Conservation (phyloP, 2,888 invertebrate species). For the Drosophila antonietae region DNA sequence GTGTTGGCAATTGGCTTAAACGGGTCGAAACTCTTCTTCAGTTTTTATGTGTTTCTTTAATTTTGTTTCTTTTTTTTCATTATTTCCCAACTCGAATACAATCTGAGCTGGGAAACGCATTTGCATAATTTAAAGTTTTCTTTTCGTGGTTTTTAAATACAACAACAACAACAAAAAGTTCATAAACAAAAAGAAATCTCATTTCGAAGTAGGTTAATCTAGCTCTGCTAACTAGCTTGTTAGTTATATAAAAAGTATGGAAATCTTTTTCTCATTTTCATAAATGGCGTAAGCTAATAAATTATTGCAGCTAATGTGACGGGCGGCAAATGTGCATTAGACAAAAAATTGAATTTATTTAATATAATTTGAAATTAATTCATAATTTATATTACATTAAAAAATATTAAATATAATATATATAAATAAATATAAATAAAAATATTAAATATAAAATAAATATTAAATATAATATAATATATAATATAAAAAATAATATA, state of each 20-base stretch:
- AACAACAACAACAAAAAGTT: not conserved
- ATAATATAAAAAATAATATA: no score
- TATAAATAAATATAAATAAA: no score
- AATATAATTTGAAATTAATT: no score
- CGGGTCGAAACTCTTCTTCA: slow-evolving; percentile 18
- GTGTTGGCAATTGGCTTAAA: slow-evolving; percentile 33
- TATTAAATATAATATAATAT: no score
- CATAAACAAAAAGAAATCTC: slow-evolving; percentile 16
- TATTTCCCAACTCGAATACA: slow-evolving; percentile 23
- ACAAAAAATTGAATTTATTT: not conserved
- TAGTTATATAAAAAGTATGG: slow-evolving; percentile 27
- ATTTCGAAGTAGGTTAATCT: not conserved
- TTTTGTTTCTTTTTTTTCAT: not conserved
- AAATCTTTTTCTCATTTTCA: slow-evolving; percentile 32
- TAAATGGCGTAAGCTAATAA: slow-evolving; percentile 23
- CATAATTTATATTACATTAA: no score
- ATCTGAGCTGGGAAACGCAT: slow-evolving; percentile 28
- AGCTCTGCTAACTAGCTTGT: not conserved
- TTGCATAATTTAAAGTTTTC: slow-evolving; percentile 29
- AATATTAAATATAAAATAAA: no score
- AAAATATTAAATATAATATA: no score
- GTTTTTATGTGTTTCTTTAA: slow-evolving; percentile 17
- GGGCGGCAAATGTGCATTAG: not conserved
- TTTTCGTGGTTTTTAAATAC: slow-evolving; percentile 21
- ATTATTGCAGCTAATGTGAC: not conserved